These are phyloP conservation scores for Morone saxatilis DNA, from an alignment of 2,113 vertebrate genomes.

Conservation along the genomic window DNA sequence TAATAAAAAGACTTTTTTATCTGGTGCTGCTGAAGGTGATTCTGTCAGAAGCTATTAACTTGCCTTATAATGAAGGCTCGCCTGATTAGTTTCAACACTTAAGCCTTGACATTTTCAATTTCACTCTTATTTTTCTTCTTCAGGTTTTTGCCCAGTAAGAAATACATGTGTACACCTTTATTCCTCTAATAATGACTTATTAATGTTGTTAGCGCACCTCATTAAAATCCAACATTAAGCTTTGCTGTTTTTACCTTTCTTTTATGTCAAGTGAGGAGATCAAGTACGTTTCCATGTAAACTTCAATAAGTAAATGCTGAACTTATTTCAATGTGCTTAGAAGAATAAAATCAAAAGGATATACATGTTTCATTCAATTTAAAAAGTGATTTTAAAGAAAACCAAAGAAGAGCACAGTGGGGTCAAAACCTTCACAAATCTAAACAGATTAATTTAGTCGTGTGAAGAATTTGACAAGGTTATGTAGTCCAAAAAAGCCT, in stretches of 20 bases:
- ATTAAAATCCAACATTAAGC: slow-evolving; percentile 52
- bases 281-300: slow-evolving; percentile 16
- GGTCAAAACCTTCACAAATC: slow-evolving; percentile 34
- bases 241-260: slow-evolving; percentile 27
- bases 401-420: slow-evolving; percentile 28
- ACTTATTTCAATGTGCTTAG: slow-evolving; percentile 11
- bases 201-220: slow-evolving; percentile 35
- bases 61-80: slow-evolving; percentile 67
- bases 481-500: slow-evolving; percentile 29
- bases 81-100: slow-evolving; percentile 77
- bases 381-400: slow-evolving; percentile 26
- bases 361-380: not conserved
- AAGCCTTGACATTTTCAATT: slow-evolving; percentile 68
- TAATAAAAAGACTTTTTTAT: slow-evolving; percentile 73
- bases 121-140: slow-evolving; percentile 40
- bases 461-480: slow-evolving; percentile 43
- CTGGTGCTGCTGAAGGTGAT: slow-evolving; percentile 71
- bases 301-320: not conserved
- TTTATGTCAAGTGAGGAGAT: slow-evolving; percentile 19
- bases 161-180: slow-evolving; percentile 30
- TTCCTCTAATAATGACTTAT: slow-evolving; percentile 46
- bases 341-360: slow-evolving; percentile 35
- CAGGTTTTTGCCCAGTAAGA: slow-evolving; percentile 25
- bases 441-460: slow-evolving; percentile 39
- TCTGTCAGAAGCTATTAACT: slow-evolving; percentile 79